A percentile compares a stretch with the other conserved stretches of the same genome.
Conservation (phyloP, 1,140 invertebrate species). For the Muscidifurax raptorellus region DNA sequence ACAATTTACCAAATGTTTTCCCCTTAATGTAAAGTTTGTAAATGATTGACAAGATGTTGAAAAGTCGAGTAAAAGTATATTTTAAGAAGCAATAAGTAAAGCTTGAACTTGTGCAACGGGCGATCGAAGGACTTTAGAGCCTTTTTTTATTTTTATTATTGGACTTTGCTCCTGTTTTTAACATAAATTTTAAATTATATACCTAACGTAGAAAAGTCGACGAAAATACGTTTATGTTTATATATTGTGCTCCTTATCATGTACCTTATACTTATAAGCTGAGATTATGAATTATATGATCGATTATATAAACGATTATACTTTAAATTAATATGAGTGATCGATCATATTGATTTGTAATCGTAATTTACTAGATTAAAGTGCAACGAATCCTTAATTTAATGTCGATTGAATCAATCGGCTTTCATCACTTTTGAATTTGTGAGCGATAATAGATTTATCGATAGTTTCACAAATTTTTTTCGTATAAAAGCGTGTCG, state of each 20-base stretch:
- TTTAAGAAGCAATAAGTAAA: constrained; percentile 47
- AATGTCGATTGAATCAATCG: constrained; percentile 32
- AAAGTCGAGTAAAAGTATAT: constrained; percentile 24
- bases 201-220: constrained; percentile 15
- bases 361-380: constrained; percentile 11
- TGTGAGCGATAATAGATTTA: not conserved
- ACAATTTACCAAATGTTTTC: constrained; percentile 1
- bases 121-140: constrained; percentile 7
- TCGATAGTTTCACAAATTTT: not conserved
- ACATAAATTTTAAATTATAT: not conserved
- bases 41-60: not conserved
- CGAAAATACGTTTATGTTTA: constrained; percentile 26
- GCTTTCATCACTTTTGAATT: constrained; percentile 12
- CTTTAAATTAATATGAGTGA: not conserved
- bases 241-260: not conserved
- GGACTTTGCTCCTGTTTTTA: constrained; percentile 8
- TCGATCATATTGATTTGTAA: constrained; percentile 34
- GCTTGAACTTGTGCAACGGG: constrained; percentile 21
- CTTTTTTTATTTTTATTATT: constrained; percentile 30
- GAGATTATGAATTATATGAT: not conserved
- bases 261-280: constrained; percentile 14
- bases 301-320: constrained; percentile 6
- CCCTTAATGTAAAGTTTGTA: not conserved
- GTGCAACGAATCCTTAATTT: not conserved
- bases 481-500: constrained; percentile 16